Evolutionary conservation across 2,888 invertebrate species (phyloP), one percentile per base, ranked within the genome.

Genomic region (Tromatobia lineatoria): DNA sequence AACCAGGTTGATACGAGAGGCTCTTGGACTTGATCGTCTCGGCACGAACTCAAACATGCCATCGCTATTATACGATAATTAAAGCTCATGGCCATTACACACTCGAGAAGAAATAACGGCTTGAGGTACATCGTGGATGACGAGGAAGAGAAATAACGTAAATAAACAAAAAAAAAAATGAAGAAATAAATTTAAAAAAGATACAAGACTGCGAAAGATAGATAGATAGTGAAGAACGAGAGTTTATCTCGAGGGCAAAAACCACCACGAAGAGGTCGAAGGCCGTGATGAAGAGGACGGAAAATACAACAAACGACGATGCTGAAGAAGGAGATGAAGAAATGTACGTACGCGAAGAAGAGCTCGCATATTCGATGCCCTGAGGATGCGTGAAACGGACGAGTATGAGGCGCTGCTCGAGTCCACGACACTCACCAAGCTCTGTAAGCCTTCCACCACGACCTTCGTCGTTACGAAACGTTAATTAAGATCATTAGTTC

Each of bases 401-500:
- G 75, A 64, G 75, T 64, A 50, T 47, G 64, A 38, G 64, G 18
- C 29, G 50, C 20, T 50, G 50, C 34, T 50, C 50, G 82, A 81
- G 67, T 74, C 80, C 83, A 69, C 84, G 71, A 80, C 84, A 85
- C 84, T 88, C 88, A 79, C 81, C 54, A 23, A 45, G 54, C 20
- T 38, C 20, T 47, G 10, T 3, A 23, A 54, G 38, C 4, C 47
- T 64, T 61, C 45, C 47, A 50, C 38, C 64, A 75, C 90, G 91
- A 91, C 90, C 91, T 91, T 90, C 90, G 90, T 91, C 91, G 90
- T 91, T 91, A 90, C 91, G 90, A 92, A 92, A 91, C 90, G 91
- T 91, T 92, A 92, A 92, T 92, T 92, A 91, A 92, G 92, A 92
- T 92, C 92, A 92, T 92, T 92, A 92, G 91, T 90, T 90, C 90